These are phyloP conservation scores for Procambarus virginalis DNA, from an alignment of 1,140 invertebrate species.

Conservation along the genomic window DNA sequence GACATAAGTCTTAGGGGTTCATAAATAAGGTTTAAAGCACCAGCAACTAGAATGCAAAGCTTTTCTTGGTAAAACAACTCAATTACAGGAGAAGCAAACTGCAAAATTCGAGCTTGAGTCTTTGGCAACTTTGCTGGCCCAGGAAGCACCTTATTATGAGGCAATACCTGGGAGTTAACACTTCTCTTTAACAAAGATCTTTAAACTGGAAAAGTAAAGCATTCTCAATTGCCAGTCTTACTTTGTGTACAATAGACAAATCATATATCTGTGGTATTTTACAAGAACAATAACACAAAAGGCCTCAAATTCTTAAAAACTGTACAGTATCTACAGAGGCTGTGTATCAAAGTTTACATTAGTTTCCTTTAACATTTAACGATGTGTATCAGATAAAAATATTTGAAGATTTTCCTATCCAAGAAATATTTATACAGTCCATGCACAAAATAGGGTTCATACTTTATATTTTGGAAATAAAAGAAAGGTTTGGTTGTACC, in stretches of 20 bases:
- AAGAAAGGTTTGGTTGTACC: slow-evolving; percentile 67
- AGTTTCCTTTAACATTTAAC: slow-evolving; percentile 46
- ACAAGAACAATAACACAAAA: slow-evolving; percentile 67
- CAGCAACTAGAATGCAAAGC: not conserved
- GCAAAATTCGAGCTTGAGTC: slow-evolving; percentile 25
- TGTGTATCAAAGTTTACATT: slow-evolving; percentile 60
- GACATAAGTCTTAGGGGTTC: slow-evolving; percentile 8
- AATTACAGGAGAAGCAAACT: not conserved
- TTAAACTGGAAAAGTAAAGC: not conserved
- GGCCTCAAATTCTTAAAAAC: slow-evolving; percentile 63
- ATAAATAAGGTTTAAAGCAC: slow-evolving; percentile 8
- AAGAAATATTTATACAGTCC: slow-evolving; percentile 61
- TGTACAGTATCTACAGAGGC: slow-evolving; percentile 68
- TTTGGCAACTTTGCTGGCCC: slow-evolving; percentile 44
- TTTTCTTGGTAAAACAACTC: not conserved
- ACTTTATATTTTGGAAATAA: slow-evolving; percentile 67
- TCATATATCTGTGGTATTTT: slow-evolving; percentile 59
- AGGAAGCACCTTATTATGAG: not conserved
- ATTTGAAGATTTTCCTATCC: slow-evolving; percentile 62
- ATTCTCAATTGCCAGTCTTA: not conserved
- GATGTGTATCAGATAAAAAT: slow-evolving; percentile 65
- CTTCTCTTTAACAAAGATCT: not conserved
- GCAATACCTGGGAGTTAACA: not conserved
- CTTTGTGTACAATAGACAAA: slow-evolving; percentile 41
- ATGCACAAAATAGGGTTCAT: slow-evolving; percentile 66